phyloP scores from a whole-genome alignment of 2,888 invertebrate genomes.

The Drosophila subquinaria region DNA sequence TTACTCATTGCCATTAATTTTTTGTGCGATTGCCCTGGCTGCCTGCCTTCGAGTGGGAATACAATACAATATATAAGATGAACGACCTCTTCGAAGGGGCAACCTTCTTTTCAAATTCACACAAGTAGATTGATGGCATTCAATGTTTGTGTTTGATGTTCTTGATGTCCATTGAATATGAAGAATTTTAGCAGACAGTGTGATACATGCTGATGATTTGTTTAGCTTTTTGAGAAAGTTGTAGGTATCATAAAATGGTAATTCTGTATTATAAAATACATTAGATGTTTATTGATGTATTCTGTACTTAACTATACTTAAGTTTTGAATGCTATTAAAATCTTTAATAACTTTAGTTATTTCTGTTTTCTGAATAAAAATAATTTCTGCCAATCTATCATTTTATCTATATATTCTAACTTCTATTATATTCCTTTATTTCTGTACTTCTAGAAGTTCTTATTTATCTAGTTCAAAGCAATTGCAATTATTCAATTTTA shows the following conservation, averaged over 20 bases:
- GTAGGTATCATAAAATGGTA: neutral
- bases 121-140: conserved; percentile 27
- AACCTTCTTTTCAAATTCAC: conserved; percentile 13
- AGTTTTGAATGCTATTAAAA: neutral
- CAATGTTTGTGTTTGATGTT: conserved; percentile 35
- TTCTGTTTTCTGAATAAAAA: neutral
- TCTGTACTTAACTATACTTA: neutral
- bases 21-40: conserved; percentile 31
- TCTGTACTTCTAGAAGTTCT: neutral
- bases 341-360: neutral
- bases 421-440: neutral
- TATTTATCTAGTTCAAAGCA: neutral
- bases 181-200: neutral
- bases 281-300: neutral
- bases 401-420: neutral
- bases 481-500: conserved; percentile 14
- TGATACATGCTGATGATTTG: conserved; percentile 5
- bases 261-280: neutral
- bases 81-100: conserved; percentile 3
- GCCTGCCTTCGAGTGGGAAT: conserved; percentile 7
- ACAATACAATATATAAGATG: conserved; percentile 22
- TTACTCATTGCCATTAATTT: conserved; percentile 76
- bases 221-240: neutral
- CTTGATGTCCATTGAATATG: conserved; percentile 16
- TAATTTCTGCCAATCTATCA: neutral